These are phyloP conservation scores for Daubentonia madagascariensis DNA, from an alignment of 2,113 vertebrate genomes.

Conservation along the genomic window DNA sequence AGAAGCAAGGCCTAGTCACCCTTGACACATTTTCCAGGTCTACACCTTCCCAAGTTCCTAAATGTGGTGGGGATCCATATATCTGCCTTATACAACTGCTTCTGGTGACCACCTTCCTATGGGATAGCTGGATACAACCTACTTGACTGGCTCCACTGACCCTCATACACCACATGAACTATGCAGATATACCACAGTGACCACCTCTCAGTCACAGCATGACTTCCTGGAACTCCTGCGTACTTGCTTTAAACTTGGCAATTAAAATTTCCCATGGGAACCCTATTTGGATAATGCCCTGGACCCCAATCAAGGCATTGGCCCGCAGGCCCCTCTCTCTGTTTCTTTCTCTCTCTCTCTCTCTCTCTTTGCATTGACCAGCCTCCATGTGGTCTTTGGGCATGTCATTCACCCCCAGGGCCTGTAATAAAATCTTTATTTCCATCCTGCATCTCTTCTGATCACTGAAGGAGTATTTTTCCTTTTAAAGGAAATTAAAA, in stretches of 20 bases:
- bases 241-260: background rate
- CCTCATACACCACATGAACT: background rate
- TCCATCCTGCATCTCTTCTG: background rate
- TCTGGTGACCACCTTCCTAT: background rate
- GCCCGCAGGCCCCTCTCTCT: background rate
- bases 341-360: no score
- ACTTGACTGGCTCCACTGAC: background rate
- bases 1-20: background rate
- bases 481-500: background rate
- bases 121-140: background rate
- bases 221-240: background rate
- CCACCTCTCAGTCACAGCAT: background rate
- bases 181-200: background rate
- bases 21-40: background rate
- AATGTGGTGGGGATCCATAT: background rate
- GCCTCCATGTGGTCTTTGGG: background rate
- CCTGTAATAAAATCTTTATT: background rate
- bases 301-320: background rate
- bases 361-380: background rate
- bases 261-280: background rate
- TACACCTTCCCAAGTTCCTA: background rate
- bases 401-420: background rate
- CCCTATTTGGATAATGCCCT: background rate
- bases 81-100: background rate
- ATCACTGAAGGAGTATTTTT: background rate